phyloP scores from a whole-genome alignment of 2,113 vertebrate species.

The Centropus unirufus region DNA sequence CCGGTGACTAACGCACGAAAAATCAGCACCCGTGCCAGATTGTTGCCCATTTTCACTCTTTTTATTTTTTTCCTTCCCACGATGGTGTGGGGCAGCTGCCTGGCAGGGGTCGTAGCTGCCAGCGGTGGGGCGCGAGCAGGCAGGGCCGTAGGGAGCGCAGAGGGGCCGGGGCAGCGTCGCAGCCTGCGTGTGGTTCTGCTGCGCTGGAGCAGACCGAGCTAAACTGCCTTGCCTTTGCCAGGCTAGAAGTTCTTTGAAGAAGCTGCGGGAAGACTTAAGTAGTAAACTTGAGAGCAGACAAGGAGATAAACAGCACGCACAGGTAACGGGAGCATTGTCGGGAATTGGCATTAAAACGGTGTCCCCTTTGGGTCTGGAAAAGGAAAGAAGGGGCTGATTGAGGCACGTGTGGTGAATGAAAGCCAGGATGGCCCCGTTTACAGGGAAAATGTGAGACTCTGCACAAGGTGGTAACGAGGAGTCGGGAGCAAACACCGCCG shows the following conservation, averaged over 20 bases:
- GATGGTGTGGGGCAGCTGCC: neutral
- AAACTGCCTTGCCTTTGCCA: conserved; percentile 57
- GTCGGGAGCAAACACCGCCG: neutral
- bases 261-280: conserved; percentile 76
- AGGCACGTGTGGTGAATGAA: neutral
- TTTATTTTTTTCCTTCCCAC: neutral
- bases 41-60: neutral
- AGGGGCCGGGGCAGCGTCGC: neutral
- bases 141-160: neutral
- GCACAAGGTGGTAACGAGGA: neutral
- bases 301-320: conserved; percentile 1
- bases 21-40: neutral
- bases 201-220: neutral
- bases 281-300: conserved; percentile 66
- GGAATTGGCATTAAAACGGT: neutral
- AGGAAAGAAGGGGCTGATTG: neutral
- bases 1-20: neutral
- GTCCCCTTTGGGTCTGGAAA: neutral
- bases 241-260: conserved; percentile 76
- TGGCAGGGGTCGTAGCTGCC: fast-evolving
- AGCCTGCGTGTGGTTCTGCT: neutral
- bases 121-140: neutral
- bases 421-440: neutral
- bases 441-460: neutral
- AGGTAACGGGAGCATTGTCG: conserved; percentile 26